Conservation (phyloP, 2,888 invertebrate species). For the Hydraecia micacea region DNA sequence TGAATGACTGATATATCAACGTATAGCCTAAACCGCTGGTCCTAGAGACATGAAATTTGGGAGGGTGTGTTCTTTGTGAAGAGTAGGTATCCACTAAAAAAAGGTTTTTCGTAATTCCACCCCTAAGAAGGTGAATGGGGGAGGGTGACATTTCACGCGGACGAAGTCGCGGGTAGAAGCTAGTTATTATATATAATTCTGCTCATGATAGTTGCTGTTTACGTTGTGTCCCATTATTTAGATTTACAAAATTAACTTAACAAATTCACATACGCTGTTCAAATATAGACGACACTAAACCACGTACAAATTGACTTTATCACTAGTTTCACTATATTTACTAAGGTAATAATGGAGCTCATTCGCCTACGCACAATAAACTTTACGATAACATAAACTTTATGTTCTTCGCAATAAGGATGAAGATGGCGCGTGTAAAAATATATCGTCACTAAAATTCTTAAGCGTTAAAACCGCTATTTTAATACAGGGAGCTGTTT, state of each 20-base stretch:
- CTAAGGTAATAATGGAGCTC: constrained; percentile 35
- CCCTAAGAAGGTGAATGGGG: too few species aligned
- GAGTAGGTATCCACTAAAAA: too few species aligned
- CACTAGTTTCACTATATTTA: constrained; percentile 51
- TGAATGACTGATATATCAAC: too few species aligned
- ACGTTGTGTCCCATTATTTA: not conserved
- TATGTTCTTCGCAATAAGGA: not conserved
- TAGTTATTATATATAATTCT: too few species aligned
- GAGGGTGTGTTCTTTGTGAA: too few species aligned
- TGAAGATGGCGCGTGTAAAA: constrained; percentile 3
- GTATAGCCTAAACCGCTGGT: too few species aligned
- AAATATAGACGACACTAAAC: constrained; percentile 21
- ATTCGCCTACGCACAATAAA: constrained; percentile 23
- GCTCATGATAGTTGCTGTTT: not conserved
- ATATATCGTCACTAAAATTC: not conserved
- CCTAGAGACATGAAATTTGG: too few species aligned
- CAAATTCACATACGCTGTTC: constrained; percentile 16
- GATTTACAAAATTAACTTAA: not conserved
- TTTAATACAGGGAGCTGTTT: constrained; percentile 34
- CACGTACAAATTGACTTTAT: constrained; percentile 57
- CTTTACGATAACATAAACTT: constrained; percentile 9
- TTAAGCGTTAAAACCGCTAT: constrained; percentile 20
- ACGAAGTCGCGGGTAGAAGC: too few species aligned
- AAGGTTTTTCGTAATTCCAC: too few species aligned
- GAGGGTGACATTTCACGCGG: too few species aligned